Conservation (phyloP, 2,888 invertebrate genomes). For the Drosophila suboccidentalis region DNA sequence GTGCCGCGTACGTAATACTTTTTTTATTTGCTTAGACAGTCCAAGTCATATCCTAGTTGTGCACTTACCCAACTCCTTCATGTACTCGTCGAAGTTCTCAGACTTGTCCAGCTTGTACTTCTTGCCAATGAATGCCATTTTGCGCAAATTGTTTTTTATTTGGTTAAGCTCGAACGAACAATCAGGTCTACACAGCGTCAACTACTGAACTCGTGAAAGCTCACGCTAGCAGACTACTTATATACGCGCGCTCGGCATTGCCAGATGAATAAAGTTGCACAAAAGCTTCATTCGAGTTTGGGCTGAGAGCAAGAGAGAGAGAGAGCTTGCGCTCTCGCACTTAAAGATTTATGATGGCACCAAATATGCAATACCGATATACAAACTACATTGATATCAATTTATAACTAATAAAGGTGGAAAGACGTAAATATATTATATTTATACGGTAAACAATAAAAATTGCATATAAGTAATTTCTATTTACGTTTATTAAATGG, state of each 20-base stretch:
- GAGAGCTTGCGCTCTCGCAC: slow-evolving; percentile 10
- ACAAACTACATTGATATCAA: slow-evolving; percentile 11
- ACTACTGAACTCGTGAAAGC: slow-evolving; percentile 55
- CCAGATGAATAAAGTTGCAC: slow-evolving; percentile 24
- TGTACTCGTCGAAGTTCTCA: slow-evolving; percentile 95
- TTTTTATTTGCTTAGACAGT: neutral
- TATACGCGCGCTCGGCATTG: slow-evolving; percentile 43
- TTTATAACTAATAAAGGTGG: slow-evolving; percentile 28
- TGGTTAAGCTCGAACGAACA: slow-evolving; percentile 29
- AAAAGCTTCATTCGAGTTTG: slow-evolving; percentile 33
- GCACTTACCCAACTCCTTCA: slow-evolving; percentile 93
- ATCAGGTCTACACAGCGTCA: slow-evolving; percentile 38
- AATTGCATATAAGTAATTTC: neutral
- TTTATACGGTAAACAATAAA: slow-evolving; percentile 7
- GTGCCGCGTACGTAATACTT: slow-evolving; percentile 16
- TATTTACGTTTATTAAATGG: neutral
- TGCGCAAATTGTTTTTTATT: slow-evolving; percentile 32
- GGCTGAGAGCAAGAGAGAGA: neutral
- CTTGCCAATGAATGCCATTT: slow-evolving; percentile 88
- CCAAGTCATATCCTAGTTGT: slow-evolving; percentile 18
- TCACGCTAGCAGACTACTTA: slow-evolving; percentile 29
- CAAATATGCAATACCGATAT: slow-evolving; percentile 36
- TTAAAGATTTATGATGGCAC: slow-evolving; percentile 13
- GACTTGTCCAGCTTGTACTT: slow-evolving; percentile 92
- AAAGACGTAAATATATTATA: slow-evolving; percentile 3